These are phyloP conservation scores for Drosophila chauvacae DNA, from an alignment of 1,140 invertebrate genomes.

Conservation along the genomic window DNA sequence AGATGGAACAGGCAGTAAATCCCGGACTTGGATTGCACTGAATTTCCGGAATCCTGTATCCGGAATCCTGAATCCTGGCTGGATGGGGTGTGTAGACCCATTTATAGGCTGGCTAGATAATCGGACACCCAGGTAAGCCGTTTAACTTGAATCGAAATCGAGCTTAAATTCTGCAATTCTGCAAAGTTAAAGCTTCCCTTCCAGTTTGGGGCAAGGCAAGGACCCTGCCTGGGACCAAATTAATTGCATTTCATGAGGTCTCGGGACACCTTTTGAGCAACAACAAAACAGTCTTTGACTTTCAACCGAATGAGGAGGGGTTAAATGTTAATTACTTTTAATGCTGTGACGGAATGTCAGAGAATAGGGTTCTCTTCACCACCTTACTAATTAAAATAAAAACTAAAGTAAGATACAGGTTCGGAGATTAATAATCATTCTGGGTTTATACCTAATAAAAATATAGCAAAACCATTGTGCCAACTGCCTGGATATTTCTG, in stretches of 20 bases:
- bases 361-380: constrained; percentile 18
- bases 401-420: not conserved
- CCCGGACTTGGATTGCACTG: constrained; percentile 14
- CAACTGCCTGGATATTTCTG: not conserved
- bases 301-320: not conserved
- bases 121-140: constrained; percentile 5
- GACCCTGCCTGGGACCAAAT: constrained; percentile 14
- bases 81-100: not conserved
- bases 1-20: constrained; percentile 7
- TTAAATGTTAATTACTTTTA: constrained; percentile 72
- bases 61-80: not conserved
- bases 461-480: too few relatives aligned
- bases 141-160: not conserved
- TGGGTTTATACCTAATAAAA: too few relatives aligned
- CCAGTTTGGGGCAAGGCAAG: not conserved
- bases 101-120: constrained; percentile 25
- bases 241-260: constrained; percentile 41
- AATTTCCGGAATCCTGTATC: not conserved
- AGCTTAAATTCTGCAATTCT: constrained; percentile 6
- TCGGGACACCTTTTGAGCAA: constrained; percentile 32
- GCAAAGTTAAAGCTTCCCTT: not conserved
- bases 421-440: not conserved
- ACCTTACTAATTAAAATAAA: constrained; percentile 3
- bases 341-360: constrained; percentile 66
- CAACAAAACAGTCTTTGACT: constrained; percentile 19